Percentiles rank a stretch among this genome's conserved stretches.
Evolutionary conservation across 1,140 invertebrate species (phyloP).

Genomic region (Idris sp.): DNA sequence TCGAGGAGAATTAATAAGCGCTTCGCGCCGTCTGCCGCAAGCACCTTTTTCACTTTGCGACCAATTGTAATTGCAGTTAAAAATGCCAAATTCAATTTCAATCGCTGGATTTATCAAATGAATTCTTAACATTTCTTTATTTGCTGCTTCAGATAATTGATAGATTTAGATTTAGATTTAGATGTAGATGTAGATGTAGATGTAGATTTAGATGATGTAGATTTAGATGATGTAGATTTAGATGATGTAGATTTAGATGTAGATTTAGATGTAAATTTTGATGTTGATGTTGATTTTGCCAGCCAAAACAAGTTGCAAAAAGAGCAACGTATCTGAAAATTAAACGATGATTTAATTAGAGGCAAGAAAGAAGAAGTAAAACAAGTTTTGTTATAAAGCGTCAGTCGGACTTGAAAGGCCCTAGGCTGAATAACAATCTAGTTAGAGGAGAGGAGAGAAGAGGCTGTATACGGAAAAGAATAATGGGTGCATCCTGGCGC

Average conservation of each 20-base stretch:
- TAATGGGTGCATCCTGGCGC: conserved; percentile 71
- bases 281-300: too few relatives aligned
- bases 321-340: too few relatives aligned
- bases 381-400: conserved; percentile 13
- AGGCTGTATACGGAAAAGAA: conserved; percentile 60
- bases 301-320: too few relatives aligned
- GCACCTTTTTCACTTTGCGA: conserved; percentile 60
- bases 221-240: too few relatives aligned
- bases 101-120: conserved; percentile 1
- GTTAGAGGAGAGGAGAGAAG: conserved; percentile 45
- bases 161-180: too few relatives aligned
- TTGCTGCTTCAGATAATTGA: too few relatives aligned
- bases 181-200: too few relatives aligned
- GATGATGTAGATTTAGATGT: too few relatives aligned
- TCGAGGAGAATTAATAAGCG: conserved; percentile 68
- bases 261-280: too few relatives aligned
- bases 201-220: too few relatives aligned
- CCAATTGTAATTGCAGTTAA: conserved; percentile 52
- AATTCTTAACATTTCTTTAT: conserved; percentile 20
- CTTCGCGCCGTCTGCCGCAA: conserved; percentile 62
- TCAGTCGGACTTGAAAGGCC: conserved; percentile 22
- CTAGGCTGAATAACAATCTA: conserved; percentile 47
- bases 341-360: too few relatives aligned
- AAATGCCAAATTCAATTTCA: conserved; percentile 24
- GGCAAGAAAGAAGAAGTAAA: too few relatives aligned